A percentile compares a stretch with the other conserved stretches of the same genome.
Evolutionary conservation across 92 coral and sea anemone genomes (phyloP).

Genomic region (Parazoanthus darwini): DNA sequence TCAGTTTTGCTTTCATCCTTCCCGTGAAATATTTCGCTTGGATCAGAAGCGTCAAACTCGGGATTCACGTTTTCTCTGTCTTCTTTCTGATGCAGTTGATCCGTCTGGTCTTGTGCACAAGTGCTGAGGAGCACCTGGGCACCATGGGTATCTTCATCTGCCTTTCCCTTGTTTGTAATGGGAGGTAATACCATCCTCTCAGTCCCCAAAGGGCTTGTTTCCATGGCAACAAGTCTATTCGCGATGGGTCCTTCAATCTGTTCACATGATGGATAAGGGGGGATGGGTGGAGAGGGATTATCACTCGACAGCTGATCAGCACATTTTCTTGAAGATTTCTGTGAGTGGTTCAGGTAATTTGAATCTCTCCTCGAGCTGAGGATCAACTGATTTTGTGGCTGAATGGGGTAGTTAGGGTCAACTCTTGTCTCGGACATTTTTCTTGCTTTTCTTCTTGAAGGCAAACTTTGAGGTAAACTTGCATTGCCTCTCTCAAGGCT

Average conservation of each 20-base stretch:
- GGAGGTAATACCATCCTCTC: conserved; percentile 9
- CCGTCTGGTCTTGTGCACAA: background rate
- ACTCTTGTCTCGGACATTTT: background rate
- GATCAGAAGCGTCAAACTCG: background rate
- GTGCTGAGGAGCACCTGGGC: background rate
- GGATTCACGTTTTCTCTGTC: background rate
- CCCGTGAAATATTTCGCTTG: background rate
- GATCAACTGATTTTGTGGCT: background rate
- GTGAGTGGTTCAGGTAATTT: background rate
- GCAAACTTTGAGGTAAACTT: background rate
- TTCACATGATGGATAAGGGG: conserved; percentile 29
- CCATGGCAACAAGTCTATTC: background rate
- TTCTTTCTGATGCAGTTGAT: background rate
- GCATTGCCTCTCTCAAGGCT: conserved; percentile 9
- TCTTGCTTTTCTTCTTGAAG: conserved; percentile 14
- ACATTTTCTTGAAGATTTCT: background rate
- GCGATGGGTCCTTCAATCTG: conserved; percentile 4
- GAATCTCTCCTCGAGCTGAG: background rate
- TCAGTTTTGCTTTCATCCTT: background rate
- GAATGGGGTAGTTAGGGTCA: background rate
- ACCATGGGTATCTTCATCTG: background rate
- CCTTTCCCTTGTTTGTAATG: background rate
- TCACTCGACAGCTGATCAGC: background rate
- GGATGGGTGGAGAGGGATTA: conserved; percentile 11
- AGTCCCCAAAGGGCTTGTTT: conserved; percentile 18